These are phyloP conservation scores for Neoaliturus tenellus DNA, from an alignment of 2,888 invertebrate genomes.

Conservation along the genomic window DNA sequence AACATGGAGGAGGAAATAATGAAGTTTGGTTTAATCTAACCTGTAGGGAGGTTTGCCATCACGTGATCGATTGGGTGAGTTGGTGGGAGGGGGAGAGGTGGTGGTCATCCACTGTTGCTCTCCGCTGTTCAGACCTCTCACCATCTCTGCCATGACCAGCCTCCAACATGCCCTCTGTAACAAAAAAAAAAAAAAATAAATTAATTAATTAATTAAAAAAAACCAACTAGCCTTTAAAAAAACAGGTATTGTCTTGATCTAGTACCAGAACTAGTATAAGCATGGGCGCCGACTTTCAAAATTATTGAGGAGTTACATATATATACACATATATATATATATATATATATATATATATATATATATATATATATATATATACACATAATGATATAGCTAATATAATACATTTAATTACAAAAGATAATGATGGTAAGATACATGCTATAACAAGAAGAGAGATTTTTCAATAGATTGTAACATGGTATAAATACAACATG, in stretches of 20 bases:
- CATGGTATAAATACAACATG: too few relatives aligned
- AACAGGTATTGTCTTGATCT: not conserved
- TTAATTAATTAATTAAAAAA: not conserved
- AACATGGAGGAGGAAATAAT: too few relatives aligned
- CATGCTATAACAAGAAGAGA: too few relatives aligned
- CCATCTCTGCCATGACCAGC: conserved; percentile 69
- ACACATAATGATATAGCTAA: too few relatives aligned
- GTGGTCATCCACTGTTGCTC: conserved; percentile 72
- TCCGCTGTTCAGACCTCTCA: conserved; percentile 73
- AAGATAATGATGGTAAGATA: too few relatives aligned
- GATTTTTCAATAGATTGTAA: too few relatives aligned
- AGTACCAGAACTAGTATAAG: not conserved
- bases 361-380: too few relatives aligned
- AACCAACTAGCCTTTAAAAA: not conserved
- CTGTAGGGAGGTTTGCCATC: conserved; percentile 78
- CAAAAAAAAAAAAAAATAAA: not conserved
- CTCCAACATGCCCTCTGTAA: conserved; percentile 51
- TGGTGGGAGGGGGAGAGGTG: conserved; percentile 54
- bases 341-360: too few relatives aligned
- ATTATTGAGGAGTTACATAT: too few relatives aligned
- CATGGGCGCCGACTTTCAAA: too few relatives aligned
- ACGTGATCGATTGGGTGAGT: conserved; percentile 69
- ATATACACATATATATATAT: too few relatives aligned
- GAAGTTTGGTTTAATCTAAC: conserved; percentile 70
- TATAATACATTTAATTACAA: too few relatives aligned